Base-by-base conservation (phyloP, 2,888 invertebrate genomes). In the Willowsia nigromaculata region DNA sequence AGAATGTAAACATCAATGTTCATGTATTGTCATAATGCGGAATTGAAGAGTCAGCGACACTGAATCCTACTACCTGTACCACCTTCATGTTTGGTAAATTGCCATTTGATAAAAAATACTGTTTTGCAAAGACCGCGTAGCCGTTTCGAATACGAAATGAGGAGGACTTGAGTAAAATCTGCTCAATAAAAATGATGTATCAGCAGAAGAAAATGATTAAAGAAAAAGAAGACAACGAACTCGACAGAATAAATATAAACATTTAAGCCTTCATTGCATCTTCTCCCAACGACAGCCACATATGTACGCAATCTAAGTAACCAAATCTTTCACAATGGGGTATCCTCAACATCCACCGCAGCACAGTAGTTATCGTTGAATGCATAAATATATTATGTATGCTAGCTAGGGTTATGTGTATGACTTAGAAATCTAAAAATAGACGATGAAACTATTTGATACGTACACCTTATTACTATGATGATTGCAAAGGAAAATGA, bases 131-230 rank as follows among this genome's bases (percentile, higher is more conserved):
- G 65, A 65, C 50, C 50, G 62, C 30, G 27, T 74, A 40, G 56
- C 85, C 74, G 85, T 76, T 53, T 47, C 43, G 85, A 85, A 85
- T 85, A 76, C 85, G 76, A 85, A 85, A 85, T 85, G 85, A 85
- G 85, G 27, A 74, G 40, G 74, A 59, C 74, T 85, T 59, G 9
- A n/a, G 74, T 43, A 74, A 76, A 84, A 74, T 37, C 30, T 25
- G 30, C 30, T 11, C 40, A 74, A 13, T 25, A 74, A 74, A n/a
- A 85, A 84, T 65, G 65, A 85, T 68, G 76, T 85, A 71, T 71
- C 85, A 59, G 65, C 47, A 50, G 71, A 68, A 68, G 56, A 18
- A 43, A 65, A 50, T 47, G 33, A 30, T 76, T 59, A 59, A 43
- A 56, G 40, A 59, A 30, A 62, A 22, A 76, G 76, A 68, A 86